Conservation (phyloP, 2,888 invertebrate species). For the Limnephilus auricula region DNA sequence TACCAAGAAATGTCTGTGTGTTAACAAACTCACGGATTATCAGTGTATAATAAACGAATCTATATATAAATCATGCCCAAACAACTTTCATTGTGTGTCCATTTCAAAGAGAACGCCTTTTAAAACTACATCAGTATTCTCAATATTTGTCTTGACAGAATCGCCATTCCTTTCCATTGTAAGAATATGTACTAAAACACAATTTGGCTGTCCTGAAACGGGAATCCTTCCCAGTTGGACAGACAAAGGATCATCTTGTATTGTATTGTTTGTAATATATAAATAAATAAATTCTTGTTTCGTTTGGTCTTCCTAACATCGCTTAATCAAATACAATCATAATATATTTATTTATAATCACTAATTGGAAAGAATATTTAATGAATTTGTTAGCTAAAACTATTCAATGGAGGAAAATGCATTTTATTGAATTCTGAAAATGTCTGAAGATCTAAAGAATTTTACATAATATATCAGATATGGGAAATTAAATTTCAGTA, state of each 20-base stretch:
- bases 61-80: background rate
- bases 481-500: background rate
- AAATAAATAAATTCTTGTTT: no score
- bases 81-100: background rate
- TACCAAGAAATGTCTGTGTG: background rate
- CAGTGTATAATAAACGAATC: background rate
- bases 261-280: no score
- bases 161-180: no score
- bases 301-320: background rate
- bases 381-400: background rate
- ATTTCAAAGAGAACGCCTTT: background rate
- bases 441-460: background rate
- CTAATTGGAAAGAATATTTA: no score
- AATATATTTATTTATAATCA: no score
- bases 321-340: background rate
- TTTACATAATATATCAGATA: background rate
- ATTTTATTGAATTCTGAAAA: no score
- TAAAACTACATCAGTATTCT: background rate
- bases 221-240: no score
- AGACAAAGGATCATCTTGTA: no score
- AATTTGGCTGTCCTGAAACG: no score
- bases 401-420: background rate
- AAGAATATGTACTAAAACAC: no score
- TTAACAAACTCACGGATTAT: constrained; percentile 6
- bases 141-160: no score